Conservation (phyloP, 2,113 vertebrate species). For the Neoarius graeffei region DNA sequence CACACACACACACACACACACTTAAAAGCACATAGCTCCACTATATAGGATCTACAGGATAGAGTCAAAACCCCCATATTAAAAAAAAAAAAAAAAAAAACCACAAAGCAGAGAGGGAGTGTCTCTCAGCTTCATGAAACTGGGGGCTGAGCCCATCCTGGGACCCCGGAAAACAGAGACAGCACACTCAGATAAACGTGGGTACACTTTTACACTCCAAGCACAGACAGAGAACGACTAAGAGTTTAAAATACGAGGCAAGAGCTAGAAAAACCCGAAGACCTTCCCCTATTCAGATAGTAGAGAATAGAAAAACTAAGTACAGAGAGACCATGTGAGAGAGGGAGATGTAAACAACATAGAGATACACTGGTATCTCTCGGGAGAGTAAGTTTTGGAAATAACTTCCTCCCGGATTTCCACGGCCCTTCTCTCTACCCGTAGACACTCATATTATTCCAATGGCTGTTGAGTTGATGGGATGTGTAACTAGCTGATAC, state of each 20-base stretch:
- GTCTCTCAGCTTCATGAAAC: constrained; percentile 40
- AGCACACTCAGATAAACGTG: constrained; percentile 64
- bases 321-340: constrained; percentile 52
- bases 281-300: constrained; percentile 43
- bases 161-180: constrained; percentile 66
- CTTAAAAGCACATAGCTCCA: constrained; percentile 35
- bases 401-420: constrained; percentile 48
- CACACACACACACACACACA: constrained; percentile 18
- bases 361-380: constrained; percentile 72
- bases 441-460: constrained; percentile 14
- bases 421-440: constrained; percentile 33
- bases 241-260: constrained; percentile 57
- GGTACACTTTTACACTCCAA: constrained; percentile 68
- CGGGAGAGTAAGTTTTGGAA: constrained; percentile 52
- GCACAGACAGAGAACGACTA: constrained; percentile 59
- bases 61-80: constrained; percentile 36
- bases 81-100: constrained; percentile 41
- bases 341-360: constrained; percentile 72
- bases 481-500: constrained; percentile 61
- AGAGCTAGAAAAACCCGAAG: constrained; percentile 58
- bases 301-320: constrained; percentile 52
- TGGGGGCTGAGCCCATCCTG: constrained; percentile 55
- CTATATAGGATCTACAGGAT: constrained; percentile 32
- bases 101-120: constrained; percentile 37
- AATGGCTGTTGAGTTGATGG: constrained; percentile 56